A percentile compares a stretch with the other conserved stretches of the same genome.
phyloP scores from a whole-genome alignment of 2,888 invertebrate genomes.

The Norana najaformis region DNA sequence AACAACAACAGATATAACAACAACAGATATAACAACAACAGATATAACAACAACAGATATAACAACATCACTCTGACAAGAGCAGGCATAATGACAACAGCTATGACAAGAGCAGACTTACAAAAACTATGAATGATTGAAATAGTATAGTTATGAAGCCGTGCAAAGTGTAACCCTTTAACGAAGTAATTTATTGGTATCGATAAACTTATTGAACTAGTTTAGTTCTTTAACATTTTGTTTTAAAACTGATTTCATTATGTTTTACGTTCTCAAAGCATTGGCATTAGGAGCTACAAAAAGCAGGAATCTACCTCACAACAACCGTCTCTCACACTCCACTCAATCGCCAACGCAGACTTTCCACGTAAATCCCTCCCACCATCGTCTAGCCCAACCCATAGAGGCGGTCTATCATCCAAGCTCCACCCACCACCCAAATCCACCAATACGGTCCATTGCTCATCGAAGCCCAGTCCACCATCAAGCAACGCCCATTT shows the following conservation, averaged over 20 bases:
- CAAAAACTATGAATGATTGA: too few species aligned
- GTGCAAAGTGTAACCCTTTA: background rate
- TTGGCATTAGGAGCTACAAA: background rate
- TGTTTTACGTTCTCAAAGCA: background rate
- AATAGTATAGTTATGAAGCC: background rate
- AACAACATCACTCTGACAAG: too few species aligned
- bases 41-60: background rate
- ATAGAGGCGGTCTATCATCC: background rate
- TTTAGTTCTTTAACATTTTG: background rate
- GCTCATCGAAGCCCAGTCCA: background rate
- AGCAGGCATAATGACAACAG: background rate
- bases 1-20: background rate
- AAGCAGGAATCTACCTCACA: background rate
- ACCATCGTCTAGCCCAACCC: background rate
- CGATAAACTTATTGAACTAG: background rate
- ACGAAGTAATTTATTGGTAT: background rate
- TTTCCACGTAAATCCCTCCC: background rate
- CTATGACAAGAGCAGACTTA: background rate
- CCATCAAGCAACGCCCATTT: background rate
- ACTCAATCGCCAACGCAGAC: background rate
- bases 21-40: background rate
- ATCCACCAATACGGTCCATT: background rate
- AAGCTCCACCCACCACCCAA: background rate
- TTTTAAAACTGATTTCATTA: background rate
- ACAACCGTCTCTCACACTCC: background rate